Evolutionary conservation across 2,113 vertebrate genomes (phyloP), one percentile per base, ranked within the genome.

Genomic region (Sturnus vulgaris): DNA sequence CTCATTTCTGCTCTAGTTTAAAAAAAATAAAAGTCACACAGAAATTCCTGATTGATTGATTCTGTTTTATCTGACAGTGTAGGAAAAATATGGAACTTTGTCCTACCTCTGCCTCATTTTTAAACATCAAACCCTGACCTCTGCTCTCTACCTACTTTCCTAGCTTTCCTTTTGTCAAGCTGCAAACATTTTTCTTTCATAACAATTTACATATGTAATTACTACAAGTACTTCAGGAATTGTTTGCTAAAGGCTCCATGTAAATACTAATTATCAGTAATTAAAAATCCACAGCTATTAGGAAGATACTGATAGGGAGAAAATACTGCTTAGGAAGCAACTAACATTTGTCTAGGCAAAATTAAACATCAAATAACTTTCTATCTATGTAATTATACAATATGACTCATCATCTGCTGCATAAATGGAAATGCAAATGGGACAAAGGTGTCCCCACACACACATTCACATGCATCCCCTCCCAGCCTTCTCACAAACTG

Each of bases 211-310:
- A 98, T 98, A 85, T 97, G 84, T 98, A 98, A 98, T 98, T 98
- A 97, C 98, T 93, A 96, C 96, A 93, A 95, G 93, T 97, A 97
- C 97, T 97, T 97, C 94, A 98, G 97, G 97, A 98, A 96, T 97
- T 94, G 93, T 98, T 98, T 97, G 96, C 97, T 97, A 94, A 98
- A 98, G 98, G 97, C 98, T 97, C 96, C 97, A 97, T 98, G 98
- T 98, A 98, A 98, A 98, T 98, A 97, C 96, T 97, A 98, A 98
- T 98, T 98, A 98, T 98, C 97, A 85, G 97, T 98, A 98, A 98
- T 98, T 98, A 98, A 98, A 98, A 98, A 98, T 97, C 86, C 96
- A 95, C 86, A 92, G 94, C 98, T 95, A 96, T 97, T 97, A 98
- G 78, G 97, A 98, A 97, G 97, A 96, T 93, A 97, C 97, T 96